Conservation (phyloP, 2,797 vertebrate genomes). For the Sebastes dallii region DNA sequence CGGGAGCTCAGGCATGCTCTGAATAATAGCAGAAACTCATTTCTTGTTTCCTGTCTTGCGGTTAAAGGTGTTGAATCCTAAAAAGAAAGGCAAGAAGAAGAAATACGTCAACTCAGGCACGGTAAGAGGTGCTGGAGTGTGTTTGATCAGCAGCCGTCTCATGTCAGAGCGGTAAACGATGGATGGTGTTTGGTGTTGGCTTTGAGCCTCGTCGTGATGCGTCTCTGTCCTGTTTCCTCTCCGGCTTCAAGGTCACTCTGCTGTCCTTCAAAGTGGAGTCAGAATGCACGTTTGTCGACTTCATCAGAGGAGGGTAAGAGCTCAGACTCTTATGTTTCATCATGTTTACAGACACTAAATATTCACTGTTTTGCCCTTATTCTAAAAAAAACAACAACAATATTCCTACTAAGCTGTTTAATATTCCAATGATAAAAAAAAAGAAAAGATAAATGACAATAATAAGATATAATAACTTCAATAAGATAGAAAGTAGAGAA, state of each 20-base stretch:
- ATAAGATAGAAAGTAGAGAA: too few relatives aligned
- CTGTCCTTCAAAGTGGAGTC: slow-evolving; percentile 92
- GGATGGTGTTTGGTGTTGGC: slow-evolving; percentile 8
- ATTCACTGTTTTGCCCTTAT: too few relatives aligned
- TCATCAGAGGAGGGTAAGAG: slow-evolving; percentile 92
- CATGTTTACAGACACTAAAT: background rate
- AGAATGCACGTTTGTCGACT: slow-evolving; percentile 92
- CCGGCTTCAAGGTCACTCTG: slow-evolving; percentile 85
- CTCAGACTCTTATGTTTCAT: background rate
- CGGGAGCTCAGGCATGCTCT: background rate
- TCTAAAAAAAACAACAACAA: too few relatives aligned
- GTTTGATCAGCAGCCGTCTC: background rate
- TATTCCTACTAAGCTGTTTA: too few relatives aligned
- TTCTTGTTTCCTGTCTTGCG: slow-evolving; percentile 15
- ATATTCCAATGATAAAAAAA: too few relatives aligned
- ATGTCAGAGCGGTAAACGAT: slow-evolving; percentile 6
- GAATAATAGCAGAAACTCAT: background rate
- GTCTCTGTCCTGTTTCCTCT: background rate
- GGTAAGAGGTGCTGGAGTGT: slow-evolving; percentile 76
- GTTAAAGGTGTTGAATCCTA: slow-evolving; percentile 90
- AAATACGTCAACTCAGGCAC: slow-evolving; percentile 96
- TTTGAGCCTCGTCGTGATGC: background rate
- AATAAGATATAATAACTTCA: too few relatives aligned
- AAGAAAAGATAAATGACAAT: too few relatives aligned
- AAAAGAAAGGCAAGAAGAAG: slow-evolving; percentile 98